Evolutionary conservation across 2,888 invertebrate genomes (phyloP), one percentile per base, ranked within the genome.

Genomic region (Cephus runcator): DNA sequence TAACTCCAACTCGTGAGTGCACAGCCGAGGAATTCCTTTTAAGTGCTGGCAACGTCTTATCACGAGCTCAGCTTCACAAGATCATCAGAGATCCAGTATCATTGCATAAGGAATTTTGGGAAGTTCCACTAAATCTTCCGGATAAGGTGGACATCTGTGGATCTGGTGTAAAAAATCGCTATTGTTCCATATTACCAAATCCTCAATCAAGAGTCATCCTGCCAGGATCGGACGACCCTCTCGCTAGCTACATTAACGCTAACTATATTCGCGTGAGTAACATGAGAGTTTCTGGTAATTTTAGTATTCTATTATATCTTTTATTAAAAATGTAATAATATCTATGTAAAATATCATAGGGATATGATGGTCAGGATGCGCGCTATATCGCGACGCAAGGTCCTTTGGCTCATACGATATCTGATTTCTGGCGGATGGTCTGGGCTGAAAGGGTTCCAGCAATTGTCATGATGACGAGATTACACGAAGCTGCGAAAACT

Each of bases 351-450:
- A 77, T 80, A 85, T 89, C 84, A 76, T 92, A 98, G 98, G 98
- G 98, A 80, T 97, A 97, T 87, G 97, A 98, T 90, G 97, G 96
- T 86, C 96, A 97, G 80, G 95, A 95, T 80, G 95, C 95, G 86
- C 95, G 96, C 73, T 98, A 97, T 92, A 97, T 98, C 79, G 98
- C 98, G 23, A 97, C 98, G 0, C 98, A 98, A 92, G 98, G 98
- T 12, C 98, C 98, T 1, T 93, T 98, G 89, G 94, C 96, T 34
- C 97, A 98, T 91, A 98, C 98, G 0, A 95, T 98, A 76, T 95
- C 94, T 84, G 98, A 98, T 89, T 98, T 98, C 92, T 98, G 98
- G 98, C 93, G 94, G 68, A 97, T 98, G 97, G 94, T 97, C 11
- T 94, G 94, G 94, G 87, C 92, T 75, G 93, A 94, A 85, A 92